phyloP scores from a whole-genome alignment of 1,140 invertebrate species.

The Drosophila ambigua region DNA sequence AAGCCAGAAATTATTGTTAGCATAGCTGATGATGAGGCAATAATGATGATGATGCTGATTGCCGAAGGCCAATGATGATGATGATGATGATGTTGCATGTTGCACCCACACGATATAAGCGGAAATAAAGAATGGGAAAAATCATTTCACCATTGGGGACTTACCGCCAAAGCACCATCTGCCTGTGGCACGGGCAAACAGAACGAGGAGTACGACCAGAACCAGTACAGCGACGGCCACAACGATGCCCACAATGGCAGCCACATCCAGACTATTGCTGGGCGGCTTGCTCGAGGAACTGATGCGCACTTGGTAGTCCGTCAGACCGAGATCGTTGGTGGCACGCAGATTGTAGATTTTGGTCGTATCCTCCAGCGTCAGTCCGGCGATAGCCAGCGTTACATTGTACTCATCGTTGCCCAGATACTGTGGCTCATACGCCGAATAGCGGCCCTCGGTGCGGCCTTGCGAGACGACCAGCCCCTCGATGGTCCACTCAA shows the following conservation, averaged over 20 bases:
- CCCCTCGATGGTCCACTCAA: conserved; percentile 88
- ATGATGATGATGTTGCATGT: conserved; percentile 48
- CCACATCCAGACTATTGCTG: conserved; percentile 89
- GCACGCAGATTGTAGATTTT: conserved; percentile 88
- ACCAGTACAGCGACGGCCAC: conserved; percentile 88
- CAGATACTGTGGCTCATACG: conserved; percentile 82
- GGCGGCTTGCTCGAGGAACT: conserved; percentile 84
- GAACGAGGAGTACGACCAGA: conserved; percentile 87
- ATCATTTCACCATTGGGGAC: conserved; percentile 70
- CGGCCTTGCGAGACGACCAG: conserved; percentile 85
- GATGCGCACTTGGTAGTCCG: conserved; percentile 87
- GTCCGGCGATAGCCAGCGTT: conserved; percentile 86
- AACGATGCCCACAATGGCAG: conserved; percentile 90
- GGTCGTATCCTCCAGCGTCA: conserved; percentile 91
- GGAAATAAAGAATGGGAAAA: conserved; percentile 6
- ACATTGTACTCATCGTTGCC: conserved; percentile 88
- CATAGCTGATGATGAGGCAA: conserved; percentile 63
- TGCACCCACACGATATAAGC: conserved; percentile 64
- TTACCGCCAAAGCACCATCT: conserved; percentile 93
- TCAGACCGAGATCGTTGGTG: conserved; percentile 87
- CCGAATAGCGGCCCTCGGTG: conserved; percentile 72
- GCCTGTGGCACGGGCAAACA: conserved; percentile 90
- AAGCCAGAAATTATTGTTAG: conserved; percentile 75
- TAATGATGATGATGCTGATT: conserved; percentile 41
- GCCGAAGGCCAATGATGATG: conserved; percentile 45